Evolutionary conservation across 1,140 invertebrate genomes (phyloP).

Genomic region (Microplitis demolitor): DNA sequence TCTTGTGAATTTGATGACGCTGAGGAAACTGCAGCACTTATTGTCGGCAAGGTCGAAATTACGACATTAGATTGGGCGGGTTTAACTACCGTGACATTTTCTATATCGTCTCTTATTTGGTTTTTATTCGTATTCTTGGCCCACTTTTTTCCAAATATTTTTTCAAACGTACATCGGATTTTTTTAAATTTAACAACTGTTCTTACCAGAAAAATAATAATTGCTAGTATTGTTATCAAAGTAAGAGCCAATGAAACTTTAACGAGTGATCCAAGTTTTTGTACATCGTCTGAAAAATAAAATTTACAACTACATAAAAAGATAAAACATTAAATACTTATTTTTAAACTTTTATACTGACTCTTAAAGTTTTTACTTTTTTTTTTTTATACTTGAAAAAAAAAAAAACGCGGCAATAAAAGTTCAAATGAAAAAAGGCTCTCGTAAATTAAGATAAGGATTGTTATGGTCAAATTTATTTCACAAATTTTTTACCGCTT

Average conservation of each 20-base stretch:
- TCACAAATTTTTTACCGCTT: conserved; percentile 8
- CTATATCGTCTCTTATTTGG: conserved; percentile 44
- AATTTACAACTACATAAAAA: too few relatives aligned
- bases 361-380: too few relatives aligned
- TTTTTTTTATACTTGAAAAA: too few relatives aligned
- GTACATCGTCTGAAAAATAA: conserved; percentile 36
- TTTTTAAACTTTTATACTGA: too few relatives aligned
- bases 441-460: conserved; percentile 1
- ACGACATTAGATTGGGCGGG: conserved; percentile 41
- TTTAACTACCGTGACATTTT: conserved; percentile 24
- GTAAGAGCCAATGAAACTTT: conserved; percentile 37
- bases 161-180: conserved; percentile 32
- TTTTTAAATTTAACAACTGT: conserved; percentile 40
- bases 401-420: too few relatives aligned
- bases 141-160: conserved; percentile 39
- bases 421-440: too few relatives aligned
- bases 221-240: conserved; percentile 34
- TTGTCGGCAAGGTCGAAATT: conserved; percentile 52
- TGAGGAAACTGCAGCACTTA: conserved; percentile 46
- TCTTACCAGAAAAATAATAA: conserved; percentile 31
- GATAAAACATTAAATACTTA: too few relatives aligned
- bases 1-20: conserved; percentile 14
- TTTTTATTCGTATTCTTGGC: conserved; percentile 36
- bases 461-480: neutral
- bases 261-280: conserved; percentile 35